Percentiles rank a stretch among this genome's conserved stretches.
Evolutionary conservation across 2,797 vertebrate genomes (phyloP).

Genomic region (Myripristis murdjan): DNA sequence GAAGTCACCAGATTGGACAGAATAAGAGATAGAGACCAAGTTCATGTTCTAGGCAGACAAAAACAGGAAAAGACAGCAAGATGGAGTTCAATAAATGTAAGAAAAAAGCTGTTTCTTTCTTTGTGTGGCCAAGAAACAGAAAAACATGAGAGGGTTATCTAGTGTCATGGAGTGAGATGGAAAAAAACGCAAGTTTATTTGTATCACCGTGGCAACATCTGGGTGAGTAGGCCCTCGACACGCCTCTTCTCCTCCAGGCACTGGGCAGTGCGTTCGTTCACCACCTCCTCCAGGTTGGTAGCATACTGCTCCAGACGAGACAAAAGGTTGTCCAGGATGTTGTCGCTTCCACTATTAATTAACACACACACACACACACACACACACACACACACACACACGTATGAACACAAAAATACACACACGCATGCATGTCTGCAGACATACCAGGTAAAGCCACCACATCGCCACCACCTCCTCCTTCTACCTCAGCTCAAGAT

Average conservation of each 20-base stretch:
- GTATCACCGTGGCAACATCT: slow-evolving; percentile 72
- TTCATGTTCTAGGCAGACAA: no score
- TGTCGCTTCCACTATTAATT: slow-evolving; percentile 54
- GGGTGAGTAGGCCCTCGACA: slow-evolving; percentile 65
- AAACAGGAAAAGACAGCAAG: neutral
- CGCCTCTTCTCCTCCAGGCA: slow-evolving; percentile 65
- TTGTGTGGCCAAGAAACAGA: no score
- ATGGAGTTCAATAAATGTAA: neutral
- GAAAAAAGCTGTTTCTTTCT: no score
- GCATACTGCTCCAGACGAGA: slow-evolving; percentile 68
- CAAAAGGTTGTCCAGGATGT: slow-evolving; percentile 67
- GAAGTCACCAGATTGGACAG: no score
- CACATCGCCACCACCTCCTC: neutral
- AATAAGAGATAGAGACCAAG: no score
- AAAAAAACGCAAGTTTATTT: neutral
- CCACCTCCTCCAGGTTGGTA: slow-evolving; percentile 68
- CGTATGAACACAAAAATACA: slow-evolving; percentile 2
- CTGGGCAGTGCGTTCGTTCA: slow-evolving; percentile 60
- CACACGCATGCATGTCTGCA: neutral
- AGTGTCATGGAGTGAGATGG: neutral
- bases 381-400: slow-evolving; percentile 28
- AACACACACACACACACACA: slow-evolving; percentile 29
- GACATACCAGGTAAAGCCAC: no score
- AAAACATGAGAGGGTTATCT: neutral
- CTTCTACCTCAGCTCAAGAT: slow-evolving; percentile 26